Evolutionary conservation across 1,140 invertebrate genomes (phyloP), one percentile per base, ranked within the genome.

Genomic region (Acromyrmex heyeri): DNA sequence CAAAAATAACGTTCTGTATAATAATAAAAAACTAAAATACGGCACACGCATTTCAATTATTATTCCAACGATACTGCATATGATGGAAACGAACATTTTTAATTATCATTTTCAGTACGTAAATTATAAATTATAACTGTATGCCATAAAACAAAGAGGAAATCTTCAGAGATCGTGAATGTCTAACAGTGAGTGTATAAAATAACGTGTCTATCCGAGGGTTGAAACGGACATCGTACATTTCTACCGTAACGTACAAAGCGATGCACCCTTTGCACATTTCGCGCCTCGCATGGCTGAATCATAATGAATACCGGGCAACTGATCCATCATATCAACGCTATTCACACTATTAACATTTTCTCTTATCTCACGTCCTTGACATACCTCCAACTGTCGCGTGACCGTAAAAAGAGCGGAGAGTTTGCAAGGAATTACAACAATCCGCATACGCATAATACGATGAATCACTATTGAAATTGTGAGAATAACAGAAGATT

Each of bases 241-340:
- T 83, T 75, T 83, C 79, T 75, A 61, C 55, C 79, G 79, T 73
- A 62, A 73, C 79, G 55, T 44, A 82, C 53, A 73, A 59, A 83
- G 30, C 38, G 55, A 73, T 24, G 48, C 21, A 50, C 16, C 69
- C 24, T 38, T 34, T 38, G 24, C 18, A 27, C 24, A 59, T 73
- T 73, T 73, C 24, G 27, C 55, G 55, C 38, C 24, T 61, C 67
- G 79, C 78, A 82, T 82, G 78, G 38, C 55, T 82, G 79, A 73
- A 48, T 72, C 67, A 48, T 82, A 82, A 82, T 82, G 16, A 82
- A 72, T 57, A 72, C n/a, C 10, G 38, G 24, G 2, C 70, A 61
- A 73, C 79, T 61, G 67, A 82, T 82, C 34, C 53, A 59, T 82
- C 53, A 73, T 53, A 73, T 59, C 67, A 61, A 61, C 65, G 12